phyloP scores from a whole-genome alignment of 2,113 vertebrate species.

The Engraulis encrasicolus region DNA sequence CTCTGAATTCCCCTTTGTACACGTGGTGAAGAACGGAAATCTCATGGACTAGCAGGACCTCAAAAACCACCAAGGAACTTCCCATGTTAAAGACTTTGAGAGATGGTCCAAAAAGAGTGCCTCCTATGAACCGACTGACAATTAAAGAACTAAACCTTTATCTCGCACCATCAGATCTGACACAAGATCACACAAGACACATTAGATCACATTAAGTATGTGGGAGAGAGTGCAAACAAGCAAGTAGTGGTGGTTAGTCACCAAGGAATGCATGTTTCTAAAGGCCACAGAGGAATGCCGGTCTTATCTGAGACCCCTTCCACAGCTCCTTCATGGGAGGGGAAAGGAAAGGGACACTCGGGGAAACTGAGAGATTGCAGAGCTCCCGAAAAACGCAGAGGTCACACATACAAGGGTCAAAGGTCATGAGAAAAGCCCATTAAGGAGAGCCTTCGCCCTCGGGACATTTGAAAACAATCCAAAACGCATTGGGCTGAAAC shows the following conservation, averaged over 20 bases:
- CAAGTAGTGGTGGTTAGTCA: constrained; percentile 47
- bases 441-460: constrained; percentile 13
- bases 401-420: constrained; percentile 37
- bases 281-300: constrained; percentile 59
- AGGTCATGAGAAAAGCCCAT: constrained; percentile 72
- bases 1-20: no score
- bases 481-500: not conserved
- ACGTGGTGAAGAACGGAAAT: no score
- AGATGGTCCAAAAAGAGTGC: no score
- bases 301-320: constrained; percentile 45
- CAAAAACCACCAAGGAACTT: no score
- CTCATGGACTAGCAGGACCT: no score
- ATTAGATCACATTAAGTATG: not conserved
- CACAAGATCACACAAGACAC: not conserved
- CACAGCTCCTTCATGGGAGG: not conserved
- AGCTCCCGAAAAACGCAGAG: constrained; percentile 32
- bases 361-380: constrained; percentile 47
- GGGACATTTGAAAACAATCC: constrained; percentile 28
- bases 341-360: not conserved
- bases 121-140: no score
- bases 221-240: constrained; percentile 48
- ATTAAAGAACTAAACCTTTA: not conserved
- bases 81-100: no score
- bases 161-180: not conserved
- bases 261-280: constrained; percentile 51